A percentile compares a stretch with the other conserved stretches of the same genome.
phyloP scores from a whole-genome alignment of 2,113 vertebrate species.

The Ahaetulla prasina region DNA sequence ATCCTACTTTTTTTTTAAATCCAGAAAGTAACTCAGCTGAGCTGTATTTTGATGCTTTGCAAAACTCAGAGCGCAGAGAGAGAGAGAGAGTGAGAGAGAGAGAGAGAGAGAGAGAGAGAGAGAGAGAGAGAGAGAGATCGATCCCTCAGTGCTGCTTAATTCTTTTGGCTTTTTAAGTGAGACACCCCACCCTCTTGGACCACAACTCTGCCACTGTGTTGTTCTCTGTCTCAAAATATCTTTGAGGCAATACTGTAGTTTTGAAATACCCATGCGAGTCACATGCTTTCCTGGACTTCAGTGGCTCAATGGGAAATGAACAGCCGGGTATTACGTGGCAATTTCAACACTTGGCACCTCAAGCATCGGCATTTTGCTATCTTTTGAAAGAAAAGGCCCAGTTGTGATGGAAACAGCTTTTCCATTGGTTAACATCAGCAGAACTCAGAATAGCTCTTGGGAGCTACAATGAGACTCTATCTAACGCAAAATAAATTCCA shows the following conservation, averaged over 20 bases:
- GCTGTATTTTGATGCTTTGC: fast-evolving
- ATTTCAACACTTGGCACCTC: not conserved
- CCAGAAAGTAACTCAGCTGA: not conserved
- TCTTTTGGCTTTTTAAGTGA: not conserved
- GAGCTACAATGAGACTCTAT: not conserved
- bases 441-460: not conserved
- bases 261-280: slow-evolving; percentile 43
- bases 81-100: too few species aligned
- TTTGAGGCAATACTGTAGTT: not conserved
- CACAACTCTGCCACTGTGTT: not conserved
- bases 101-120: too few species aligned
- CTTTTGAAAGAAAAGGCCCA: fast-evolving
- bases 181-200: not conserved
- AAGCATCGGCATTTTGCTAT: not conserved
- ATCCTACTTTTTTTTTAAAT: not conserved
- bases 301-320: not conserved
- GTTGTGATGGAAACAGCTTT: not conserved
- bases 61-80: too few species aligned
- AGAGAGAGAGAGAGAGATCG: too few species aligned
- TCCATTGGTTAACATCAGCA: not conserved
- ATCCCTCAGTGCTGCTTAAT: not conserved
- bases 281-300: not conserved
- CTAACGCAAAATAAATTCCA: not conserved
- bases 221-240: not conserved
- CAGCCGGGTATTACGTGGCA: not conserved